Conservation (phyloP, 2,888 invertebrate genomes). For the Chaetogeoica ovagalla region DNA sequence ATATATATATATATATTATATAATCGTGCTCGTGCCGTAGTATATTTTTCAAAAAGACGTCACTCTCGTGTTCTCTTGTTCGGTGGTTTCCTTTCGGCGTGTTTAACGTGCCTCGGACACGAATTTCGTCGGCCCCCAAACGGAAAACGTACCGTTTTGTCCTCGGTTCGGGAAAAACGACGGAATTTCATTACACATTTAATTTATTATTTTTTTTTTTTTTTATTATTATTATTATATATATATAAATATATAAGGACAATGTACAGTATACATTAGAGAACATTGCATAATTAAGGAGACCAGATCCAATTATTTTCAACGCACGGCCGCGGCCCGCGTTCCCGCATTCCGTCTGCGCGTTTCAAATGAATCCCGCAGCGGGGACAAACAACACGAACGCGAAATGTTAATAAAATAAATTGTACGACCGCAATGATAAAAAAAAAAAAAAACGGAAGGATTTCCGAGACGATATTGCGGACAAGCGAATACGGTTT, state of each 20-base stretch:
- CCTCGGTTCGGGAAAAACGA: not conserved
- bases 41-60: not conserved
- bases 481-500: conserved; percentile 28
- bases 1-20: not conserved
- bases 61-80: not conserved
- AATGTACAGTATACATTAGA: conserved; percentile 30
- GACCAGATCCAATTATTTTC: conserved; percentile 44
- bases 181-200: conserved; percentile 29
- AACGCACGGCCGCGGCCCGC: not conserved
- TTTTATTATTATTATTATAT: conserved; percentile 4
- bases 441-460: not conserved
- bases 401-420: conserved; percentile 47
- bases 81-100: not conserved
- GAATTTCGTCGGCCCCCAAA: not conserved
- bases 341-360: conserved; percentile 2
- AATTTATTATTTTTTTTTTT: not conserved
- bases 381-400: conserved; percentile 30
- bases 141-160: conserved; percentile 27
- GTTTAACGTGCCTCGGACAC: conserved; percentile 13
- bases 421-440: conserved; percentile 30
- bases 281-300: conserved; percentile 46
- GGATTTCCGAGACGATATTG: conserved; percentile 36
- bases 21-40: no score
- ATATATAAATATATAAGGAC: conserved; percentile 18
- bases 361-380: conserved; percentile 31